A percentile compares a stretch with the other conserved stretches of the same genome.
phyloP scores from a whole-genome alignment of 2,797 vertebrate species.

The Anabas testudineus region DNA sequence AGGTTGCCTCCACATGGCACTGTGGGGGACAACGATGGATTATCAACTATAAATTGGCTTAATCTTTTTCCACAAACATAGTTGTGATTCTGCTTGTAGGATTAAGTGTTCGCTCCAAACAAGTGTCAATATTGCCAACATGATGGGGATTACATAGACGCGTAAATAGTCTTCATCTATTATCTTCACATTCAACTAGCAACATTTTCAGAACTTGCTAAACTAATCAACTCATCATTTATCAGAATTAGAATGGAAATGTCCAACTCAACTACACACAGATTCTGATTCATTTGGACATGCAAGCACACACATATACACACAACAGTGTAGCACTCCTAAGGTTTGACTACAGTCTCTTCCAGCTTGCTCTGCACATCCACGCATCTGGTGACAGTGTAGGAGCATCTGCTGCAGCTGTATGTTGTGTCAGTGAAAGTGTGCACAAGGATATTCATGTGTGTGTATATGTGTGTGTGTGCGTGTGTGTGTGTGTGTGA shows the following conservation, averaged over 20 bases:
- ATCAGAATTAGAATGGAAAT: not conserved
- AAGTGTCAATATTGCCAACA: slow-evolving; percentile 9
- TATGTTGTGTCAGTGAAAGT: slow-evolving; percentile 13
- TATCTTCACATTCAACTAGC: too few species aligned
- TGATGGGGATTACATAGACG: not conserved
- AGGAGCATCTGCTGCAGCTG: slow-evolving; percentile 66
- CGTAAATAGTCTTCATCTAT: too few species aligned
- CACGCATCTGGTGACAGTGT: slow-evolving; percentile 64
- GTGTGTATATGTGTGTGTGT: slow-evolving; percentile 21
- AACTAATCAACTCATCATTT: not conserved
- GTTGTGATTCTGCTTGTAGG: too few species aligned
- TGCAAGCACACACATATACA: not conserved
- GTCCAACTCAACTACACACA: not conserved
- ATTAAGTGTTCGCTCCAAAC: too few species aligned
- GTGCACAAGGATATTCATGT: slow-evolving; percentile 29
- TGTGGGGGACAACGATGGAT: slow-evolving; percentile 63
- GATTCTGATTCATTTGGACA: slow-evolving; percentile 10
- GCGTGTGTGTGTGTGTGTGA: slow-evolving; percentile 51
- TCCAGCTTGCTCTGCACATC: slow-evolving; percentile 34
- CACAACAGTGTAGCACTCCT: not conserved
- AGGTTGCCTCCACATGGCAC: slow-evolving; percentile 98
- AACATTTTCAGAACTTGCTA: not conserved
- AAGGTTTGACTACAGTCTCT: slow-evolving; percentile 36
- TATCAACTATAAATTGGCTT: too few species aligned
- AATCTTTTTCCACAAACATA: too few species aligned